Conservation (phyloP, 2,113 vertebrate genomes). For the Phalacrocorax carbo region DNA sequence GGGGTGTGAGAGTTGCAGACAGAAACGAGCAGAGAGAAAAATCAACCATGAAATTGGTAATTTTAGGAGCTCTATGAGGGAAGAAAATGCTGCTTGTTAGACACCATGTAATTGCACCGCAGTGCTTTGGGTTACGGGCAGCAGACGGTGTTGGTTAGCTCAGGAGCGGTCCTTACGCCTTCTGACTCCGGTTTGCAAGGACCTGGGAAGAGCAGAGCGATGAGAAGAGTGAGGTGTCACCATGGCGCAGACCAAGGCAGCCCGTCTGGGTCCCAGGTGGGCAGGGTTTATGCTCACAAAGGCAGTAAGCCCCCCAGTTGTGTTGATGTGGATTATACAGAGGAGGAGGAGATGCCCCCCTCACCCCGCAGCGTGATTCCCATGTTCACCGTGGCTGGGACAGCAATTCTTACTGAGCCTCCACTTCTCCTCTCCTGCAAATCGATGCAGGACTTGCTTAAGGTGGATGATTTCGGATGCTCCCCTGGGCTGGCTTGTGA, state of each 20-base stretch:
- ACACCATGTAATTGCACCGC: background rate
- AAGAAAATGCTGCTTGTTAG: background rate
- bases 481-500: background rate
- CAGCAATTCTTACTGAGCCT: background rate
- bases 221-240: background rate
- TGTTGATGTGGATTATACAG: background rate
- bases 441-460: fast-evolving
- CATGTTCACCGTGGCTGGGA: fast-evolving
- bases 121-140: background rate
- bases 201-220: background rate
- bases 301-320: background rate
- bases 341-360: background rate
- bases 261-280: too few species aligned
- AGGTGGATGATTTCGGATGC: background rate
- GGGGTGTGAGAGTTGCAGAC: background rate
- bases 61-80: background rate
- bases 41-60: conserved; percentile 28
- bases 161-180: background rate
- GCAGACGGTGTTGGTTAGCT: background rate
- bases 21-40: background rate
- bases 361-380: fast-evolving
- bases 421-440: background rate
- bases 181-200: background rate
- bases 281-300: background rate
- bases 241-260: background rate